Evolutionary conservation across 2,888 invertebrate species (phyloP), one percentile per base, ranked within the genome.

Genomic region (Caenorhabditis doughertyi): DNA sequence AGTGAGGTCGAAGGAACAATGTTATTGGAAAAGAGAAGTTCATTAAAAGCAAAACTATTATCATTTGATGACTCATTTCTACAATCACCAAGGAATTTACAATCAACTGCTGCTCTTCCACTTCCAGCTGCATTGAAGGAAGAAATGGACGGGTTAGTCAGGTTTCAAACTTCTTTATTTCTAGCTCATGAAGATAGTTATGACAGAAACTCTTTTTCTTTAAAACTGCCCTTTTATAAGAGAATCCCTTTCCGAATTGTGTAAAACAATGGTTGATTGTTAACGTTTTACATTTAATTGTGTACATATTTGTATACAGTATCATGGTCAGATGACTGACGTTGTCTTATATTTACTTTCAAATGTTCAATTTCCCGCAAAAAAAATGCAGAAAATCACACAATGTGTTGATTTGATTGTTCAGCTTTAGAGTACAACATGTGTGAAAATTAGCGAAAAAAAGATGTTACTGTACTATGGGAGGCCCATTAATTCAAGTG

Each of bases 1-100:
- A 97, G 97, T 95, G 98, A 99, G 92, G 99, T 99, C 93, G 99
- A 99, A 94, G 99, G 99, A 13, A 95, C 97, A 85, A 98, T 98
- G 93, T 93, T 99, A 82, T 94, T 98, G 62, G 98, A 98, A 42
- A 99, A 99, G 93, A 94, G 99, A 86, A 98, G 98, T 27, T 87
- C 89, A 5, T 76, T 91, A 18, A 91, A 91, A 80, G 89, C 90
- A 5, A 91, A 90, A 53, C 85, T 89, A 35, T 85, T 92, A 32
- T 89, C 90, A 4, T 92, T 92, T 74, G 91, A 91, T 80, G 91
- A 91, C 56, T 89, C 90, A 0, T 87, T 90, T 18, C 85, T 91
- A 2, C 91, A 92, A 80, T 91, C 91, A 5, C 91, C 91, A 3
- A 60, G 85, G 13, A 87, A 85, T 72, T 64, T 87, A 0, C 87